A percentile compares a stretch with the other conserved stretches of the same genome.
Evolutionary conservation across 2,113 vertebrate species (phyloP).

Genomic region (Crotalus viridis): DNA sequence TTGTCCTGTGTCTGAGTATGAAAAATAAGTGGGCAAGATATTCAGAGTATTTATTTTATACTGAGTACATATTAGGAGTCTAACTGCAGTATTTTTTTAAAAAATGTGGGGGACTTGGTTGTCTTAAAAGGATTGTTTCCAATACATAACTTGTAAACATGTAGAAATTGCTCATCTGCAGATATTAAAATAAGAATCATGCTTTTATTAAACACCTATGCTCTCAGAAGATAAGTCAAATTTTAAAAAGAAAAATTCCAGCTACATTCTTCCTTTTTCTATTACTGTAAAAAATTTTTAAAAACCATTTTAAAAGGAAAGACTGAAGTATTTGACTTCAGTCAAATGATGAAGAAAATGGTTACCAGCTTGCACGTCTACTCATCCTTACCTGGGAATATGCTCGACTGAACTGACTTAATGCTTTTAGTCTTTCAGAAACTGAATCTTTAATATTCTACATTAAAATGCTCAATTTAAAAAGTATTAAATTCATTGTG

Average conservation of each 20-base stretch:
- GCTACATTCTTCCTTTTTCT: background rate
- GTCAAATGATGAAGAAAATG: background rate
- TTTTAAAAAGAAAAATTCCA: background rate
- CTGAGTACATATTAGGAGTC: background rate
- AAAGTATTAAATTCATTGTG: background rate
- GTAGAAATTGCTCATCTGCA: background rate
- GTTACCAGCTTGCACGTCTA: too few species aligned
- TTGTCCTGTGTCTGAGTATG: background rate
- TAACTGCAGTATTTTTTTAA: background rate
- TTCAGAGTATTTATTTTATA: background rate
- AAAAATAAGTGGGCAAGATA: background rate
- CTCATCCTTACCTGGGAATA: background rate
- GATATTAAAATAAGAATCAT: background rate
- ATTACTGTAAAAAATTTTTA: background rate
- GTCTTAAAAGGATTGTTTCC: background rate
- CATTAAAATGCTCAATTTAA: background rate
- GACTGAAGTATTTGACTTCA: background rate
- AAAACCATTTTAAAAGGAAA: background rate
- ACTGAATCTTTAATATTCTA: background rate
- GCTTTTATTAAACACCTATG: background rate
- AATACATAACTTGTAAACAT: background rate
- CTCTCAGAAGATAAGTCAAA: background rate
- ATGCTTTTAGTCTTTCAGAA: background rate
- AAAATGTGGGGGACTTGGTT: background rate
- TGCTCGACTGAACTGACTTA: background rate